Percentiles rank a stretch among this genome's conserved stretches.
Conservation (phyloP, 2,113 vertebrate species). For the Choloepus hoffmanni region DNA sequence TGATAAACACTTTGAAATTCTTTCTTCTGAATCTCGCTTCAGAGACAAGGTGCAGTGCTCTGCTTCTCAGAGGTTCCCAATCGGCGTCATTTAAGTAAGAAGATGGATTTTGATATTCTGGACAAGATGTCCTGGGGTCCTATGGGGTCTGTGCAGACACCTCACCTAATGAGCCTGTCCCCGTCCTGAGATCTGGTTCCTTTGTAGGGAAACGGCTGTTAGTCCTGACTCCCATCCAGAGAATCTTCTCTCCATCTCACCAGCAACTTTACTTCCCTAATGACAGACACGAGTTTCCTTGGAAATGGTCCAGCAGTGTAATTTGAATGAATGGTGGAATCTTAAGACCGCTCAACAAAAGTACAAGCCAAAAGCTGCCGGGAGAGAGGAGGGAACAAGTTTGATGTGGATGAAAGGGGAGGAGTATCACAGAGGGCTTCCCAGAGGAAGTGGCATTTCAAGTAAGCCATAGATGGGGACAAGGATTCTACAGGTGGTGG, state of each 20-base stretch:
- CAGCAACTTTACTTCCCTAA: neutral
- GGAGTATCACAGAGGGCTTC: neutral
- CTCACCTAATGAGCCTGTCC: neutral
- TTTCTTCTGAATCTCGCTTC: neutral
- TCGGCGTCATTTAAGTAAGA: neutral
- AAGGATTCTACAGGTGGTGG: neutral
- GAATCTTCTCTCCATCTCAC: neutral
- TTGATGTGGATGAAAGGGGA: neutral
- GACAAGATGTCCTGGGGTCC: neutral
- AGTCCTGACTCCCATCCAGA: neutral
- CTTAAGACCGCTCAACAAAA: neutral
- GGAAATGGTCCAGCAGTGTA: neutral
- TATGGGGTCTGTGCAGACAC: neutral
- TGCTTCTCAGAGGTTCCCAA: neutral
- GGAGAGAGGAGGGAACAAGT: neutral
- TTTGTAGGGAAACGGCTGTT: neutral
- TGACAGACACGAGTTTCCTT: neutral
- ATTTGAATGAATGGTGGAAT: slow-evolving; percentile 12
- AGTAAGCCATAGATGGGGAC: neutral
- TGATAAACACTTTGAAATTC: neutral
- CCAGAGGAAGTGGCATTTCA: neutral
- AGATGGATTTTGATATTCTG: neutral
- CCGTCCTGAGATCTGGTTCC: neutral
- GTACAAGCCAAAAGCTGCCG: neutral
- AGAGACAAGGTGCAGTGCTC: neutral